Conservation (phyloP, 2,888 invertebrate genomes). For the Dolichopus griseipennis region DNA sequence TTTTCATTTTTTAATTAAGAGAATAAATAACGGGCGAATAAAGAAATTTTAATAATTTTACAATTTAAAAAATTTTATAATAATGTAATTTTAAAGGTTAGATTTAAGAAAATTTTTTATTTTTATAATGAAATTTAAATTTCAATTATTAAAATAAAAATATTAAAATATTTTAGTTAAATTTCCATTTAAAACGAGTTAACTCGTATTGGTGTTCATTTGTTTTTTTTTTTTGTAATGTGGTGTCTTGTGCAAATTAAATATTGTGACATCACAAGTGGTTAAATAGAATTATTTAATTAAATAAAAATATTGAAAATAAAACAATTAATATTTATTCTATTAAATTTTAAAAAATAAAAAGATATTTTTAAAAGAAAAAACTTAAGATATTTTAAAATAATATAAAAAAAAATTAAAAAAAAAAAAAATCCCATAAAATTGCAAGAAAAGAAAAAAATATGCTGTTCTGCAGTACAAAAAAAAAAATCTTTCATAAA, state of each 20-base stretch:
- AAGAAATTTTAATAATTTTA: too few relatives aligned
- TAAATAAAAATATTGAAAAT: neutral
- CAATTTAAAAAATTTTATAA: too few relatives aligned
- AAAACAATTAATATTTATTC: neutral
- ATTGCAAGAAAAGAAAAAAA: neutral
- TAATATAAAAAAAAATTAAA: neutral
- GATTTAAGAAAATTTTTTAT: too few relatives aligned
- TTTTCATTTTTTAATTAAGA: too few relatives aligned
- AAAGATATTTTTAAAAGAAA: neutral
- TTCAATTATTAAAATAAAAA: too few relatives aligned
- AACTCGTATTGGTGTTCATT: neutral
- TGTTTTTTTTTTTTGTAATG: neutral
- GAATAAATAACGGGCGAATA: too few relatives aligned
- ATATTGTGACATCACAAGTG: constrained; percentile 5
- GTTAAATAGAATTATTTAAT: neutral
- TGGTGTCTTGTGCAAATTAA: neutral
- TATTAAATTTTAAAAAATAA: neutral
- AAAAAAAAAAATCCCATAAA: neutral
- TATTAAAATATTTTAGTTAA: too few relatives aligned
- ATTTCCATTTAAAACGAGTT: neutral
- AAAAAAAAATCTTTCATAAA: neutral
- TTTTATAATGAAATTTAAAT: too few relatives aligned
- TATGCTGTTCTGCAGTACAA: neutral
- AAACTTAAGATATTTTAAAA: neutral
- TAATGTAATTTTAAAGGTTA: too few relatives aligned